Evolutionary conservation across 2,888 invertebrate species (phyloP), one percentile per base, ranked within the genome.

Genomic region (Microplitis manilae): DNA sequence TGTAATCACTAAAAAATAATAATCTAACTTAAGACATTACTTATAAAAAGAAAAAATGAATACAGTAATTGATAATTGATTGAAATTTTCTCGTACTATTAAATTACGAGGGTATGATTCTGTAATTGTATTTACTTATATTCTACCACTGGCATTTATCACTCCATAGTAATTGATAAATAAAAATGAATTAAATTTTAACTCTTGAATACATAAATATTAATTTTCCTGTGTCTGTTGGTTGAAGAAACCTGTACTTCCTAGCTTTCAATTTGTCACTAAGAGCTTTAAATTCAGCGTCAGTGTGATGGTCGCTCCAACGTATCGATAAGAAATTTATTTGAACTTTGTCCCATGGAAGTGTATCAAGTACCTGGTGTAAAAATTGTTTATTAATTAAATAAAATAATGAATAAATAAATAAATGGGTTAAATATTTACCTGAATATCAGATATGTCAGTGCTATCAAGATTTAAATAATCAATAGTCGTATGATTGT

Each of bases 401-500:
- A 62, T 30, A 59, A 15, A 75, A 20, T 20, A 20, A 20, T 20
- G 50, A 40, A 64, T 50, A 15, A 60, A 40, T 9, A 68, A 67
- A 73, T 40, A 39, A 50, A 13, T 50, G 30, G 30, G 30, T 30
- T 67, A 61, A 71, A 38, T 40, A 65, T 5, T 4, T 64, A 87
- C 87, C 83, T 86, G 86, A 60, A 84, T 86, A 62, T 90, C 90
- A 30, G 87, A 87, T 20, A 87, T 84, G 62, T 90, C 90, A 6
- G 87, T 86, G 75, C 89, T 88, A 79, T 93, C 94, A 79, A 96
- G 91, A 86, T 94, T 93, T 82, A 96, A 91, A 87, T 94, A 94
- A 90, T 95, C 93, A 38, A 96, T 92, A 61, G 90, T 91, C 7
- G 94, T 92, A 69, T 93, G 92, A 86, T 95, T 94, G 80, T 94